Conservation (phyloP, 2,113 vertebrate genomes). For the Ovis canadensis region DNA sequence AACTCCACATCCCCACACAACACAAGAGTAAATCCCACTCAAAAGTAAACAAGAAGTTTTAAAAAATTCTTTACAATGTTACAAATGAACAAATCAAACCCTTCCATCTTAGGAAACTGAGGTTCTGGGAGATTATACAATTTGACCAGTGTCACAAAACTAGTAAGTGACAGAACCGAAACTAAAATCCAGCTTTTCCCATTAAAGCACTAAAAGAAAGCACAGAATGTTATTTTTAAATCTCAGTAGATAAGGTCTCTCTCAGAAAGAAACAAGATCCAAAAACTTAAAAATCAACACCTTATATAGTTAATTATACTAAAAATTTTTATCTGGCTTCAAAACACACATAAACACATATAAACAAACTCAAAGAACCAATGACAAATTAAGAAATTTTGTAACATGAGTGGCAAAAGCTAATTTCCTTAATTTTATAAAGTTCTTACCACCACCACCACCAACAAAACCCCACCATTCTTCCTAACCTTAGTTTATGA, state of each 20-base stretch:
- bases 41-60: constrained; percentile 2
- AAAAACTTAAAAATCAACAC: constrained; percentile 23
- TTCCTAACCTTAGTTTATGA: background rate
- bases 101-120: background rate
- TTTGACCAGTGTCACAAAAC: background rate
- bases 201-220: background rate
- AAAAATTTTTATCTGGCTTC: background rate
- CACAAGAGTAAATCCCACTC: background rate
- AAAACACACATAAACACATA: background rate
- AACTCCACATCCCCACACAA: background rate
- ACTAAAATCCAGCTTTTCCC: background rate
- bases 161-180: background rate
- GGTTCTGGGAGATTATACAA: background rate
- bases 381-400: background rate
- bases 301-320: background rate
- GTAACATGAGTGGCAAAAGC: background rate
- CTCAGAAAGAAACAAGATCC: background rate
- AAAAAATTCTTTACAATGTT: background rate
- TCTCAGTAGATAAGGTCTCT: background rate
- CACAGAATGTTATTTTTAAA: constrained; percentile 19
- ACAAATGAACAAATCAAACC: background rate
- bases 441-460: background rate
- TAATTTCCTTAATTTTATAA: constrained; percentile 6
- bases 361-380: background rate
- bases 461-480: background rate